Evolutionary conservation across 2,113 vertebrate genomes (phyloP).

Genomic region (Otis tarda): DNA sequence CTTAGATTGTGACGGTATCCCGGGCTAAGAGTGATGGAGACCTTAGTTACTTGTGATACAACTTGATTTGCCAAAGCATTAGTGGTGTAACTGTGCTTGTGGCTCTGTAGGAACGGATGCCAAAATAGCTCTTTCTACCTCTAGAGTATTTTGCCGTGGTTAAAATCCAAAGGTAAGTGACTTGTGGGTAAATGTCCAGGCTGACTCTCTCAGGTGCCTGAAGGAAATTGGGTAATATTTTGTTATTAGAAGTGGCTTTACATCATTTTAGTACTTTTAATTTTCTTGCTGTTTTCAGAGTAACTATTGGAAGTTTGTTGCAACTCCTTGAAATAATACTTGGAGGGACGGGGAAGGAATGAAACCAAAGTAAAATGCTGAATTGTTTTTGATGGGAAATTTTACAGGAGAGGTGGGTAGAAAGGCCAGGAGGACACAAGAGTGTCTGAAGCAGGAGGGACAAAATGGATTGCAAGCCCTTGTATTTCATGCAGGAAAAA

Average conservation of each 20-base stretch:
- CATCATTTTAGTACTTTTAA: background rate
- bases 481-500: background rate
- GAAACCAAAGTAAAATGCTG: background rate
- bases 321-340: background rate
- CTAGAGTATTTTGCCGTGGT: background rate
- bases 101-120: background rate
- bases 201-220: background rate
- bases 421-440: background rate
- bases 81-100: background rate
- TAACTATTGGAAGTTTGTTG: background rate
- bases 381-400: background rate
- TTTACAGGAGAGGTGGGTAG: background rate
- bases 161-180: background rate
- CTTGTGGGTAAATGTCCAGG: background rate
- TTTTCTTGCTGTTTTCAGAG: background rate
- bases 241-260: background rate
- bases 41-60: background rate
- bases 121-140: background rate
- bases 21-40: background rate
- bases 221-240: background rate
- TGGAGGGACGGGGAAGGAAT: background rate
- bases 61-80: background rate
- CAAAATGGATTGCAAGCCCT: background rate
- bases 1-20: background rate
- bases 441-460: background rate